Conservation (phyloP, 1,140 invertebrate genomes). For the Samia ricini region DNA sequence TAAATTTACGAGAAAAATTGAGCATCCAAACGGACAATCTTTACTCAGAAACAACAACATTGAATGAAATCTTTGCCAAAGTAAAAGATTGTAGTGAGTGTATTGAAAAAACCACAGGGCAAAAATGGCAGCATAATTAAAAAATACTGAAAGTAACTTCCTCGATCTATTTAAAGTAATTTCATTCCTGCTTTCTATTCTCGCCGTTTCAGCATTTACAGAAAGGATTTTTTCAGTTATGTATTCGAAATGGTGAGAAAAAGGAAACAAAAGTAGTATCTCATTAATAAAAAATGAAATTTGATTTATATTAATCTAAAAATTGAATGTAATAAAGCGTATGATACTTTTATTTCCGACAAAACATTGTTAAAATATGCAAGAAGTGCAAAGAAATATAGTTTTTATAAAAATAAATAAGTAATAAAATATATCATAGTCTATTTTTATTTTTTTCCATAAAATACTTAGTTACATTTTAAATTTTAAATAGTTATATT, state of each 20-base stretch:
- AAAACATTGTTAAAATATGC: not conserved
- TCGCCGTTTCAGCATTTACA: conserved; percentile 3
- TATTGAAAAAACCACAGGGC: not conserved
- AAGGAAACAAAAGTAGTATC: not conserved
- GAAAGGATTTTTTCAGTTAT: conserved; percentile 2
- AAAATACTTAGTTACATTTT: no score
- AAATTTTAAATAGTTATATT: no score
- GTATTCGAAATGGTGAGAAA: not conserved
- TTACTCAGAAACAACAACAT: no score
- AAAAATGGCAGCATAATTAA: conserved; percentile 10
- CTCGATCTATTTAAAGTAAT: conserved; percentile 5
- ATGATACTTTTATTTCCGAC: not conserved
- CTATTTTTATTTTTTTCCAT: conserved; percentile 1
- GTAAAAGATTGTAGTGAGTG: not conserved
- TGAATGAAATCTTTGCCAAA: not conserved
- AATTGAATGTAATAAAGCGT: not conserved
- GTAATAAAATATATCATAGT: not conserved
- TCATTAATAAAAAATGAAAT: conserved; percentile 5
- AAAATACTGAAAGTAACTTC: conserved; percentile 8
- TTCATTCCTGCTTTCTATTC: conserved; percentile 10
- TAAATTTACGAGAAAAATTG: no score
- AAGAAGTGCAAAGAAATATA: conserved; percentile 1
- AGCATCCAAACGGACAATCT: no score
- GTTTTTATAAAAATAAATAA: not conserved
- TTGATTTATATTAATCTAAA: not conserved